A percentile compares a stretch with the other conserved stretches of the same genome.
These are phyloP conservation scores for Lampris incognitus DNA, from an alignment of 2,113 vertebrate species.

Conservation along the genomic window DNA sequence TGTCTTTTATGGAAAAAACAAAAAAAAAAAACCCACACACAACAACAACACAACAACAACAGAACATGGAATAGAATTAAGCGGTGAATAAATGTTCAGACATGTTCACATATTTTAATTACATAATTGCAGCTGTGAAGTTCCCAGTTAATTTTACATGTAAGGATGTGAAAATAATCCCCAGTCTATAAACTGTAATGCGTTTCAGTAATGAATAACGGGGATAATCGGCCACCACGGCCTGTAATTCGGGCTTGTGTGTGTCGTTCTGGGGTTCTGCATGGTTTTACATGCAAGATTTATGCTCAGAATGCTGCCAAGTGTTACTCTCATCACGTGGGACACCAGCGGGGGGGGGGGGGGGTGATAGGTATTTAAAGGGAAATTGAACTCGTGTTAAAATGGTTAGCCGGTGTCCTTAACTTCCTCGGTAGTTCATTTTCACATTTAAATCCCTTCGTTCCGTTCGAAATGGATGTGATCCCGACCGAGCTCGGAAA, in stretches of 20 bases:
- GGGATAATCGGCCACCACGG: no score
- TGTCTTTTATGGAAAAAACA: slow-evolving; percentile 35
- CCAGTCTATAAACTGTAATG: no score
- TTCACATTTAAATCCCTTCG: no score
- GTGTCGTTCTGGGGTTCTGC: slow-evolving; percentile 32
- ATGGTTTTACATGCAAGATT: slow-evolving; percentile 31
- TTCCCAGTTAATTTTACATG: not conserved
- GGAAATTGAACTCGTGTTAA: no score
- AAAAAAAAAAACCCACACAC: not conserved
- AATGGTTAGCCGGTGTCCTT: no score
- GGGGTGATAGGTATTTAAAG: slow-evolving; percentile 46
- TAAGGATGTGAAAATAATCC: not conserved
- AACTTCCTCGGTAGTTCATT: no score
- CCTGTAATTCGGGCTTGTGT: no score
- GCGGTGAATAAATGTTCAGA: not conserved
- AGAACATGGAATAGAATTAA: slow-evolving; percentile 3
- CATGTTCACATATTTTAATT: not conserved
- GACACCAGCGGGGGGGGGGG: slow-evolving; percentile 47
- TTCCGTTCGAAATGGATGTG: no score
- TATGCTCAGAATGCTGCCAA: slow-evolving; percentile 32
- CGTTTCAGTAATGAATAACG: no score
- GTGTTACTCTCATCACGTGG: slow-evolving; percentile 32
- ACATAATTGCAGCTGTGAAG: not conserved
- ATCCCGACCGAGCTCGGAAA: no score
- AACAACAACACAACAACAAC: not conserved